A percentile compares a stretch with the other conserved stretches of the same genome.
phyloP scores from a whole-genome alignment of 2,888 invertebrate genomes.

The Ormyrus rosae region DNA sequence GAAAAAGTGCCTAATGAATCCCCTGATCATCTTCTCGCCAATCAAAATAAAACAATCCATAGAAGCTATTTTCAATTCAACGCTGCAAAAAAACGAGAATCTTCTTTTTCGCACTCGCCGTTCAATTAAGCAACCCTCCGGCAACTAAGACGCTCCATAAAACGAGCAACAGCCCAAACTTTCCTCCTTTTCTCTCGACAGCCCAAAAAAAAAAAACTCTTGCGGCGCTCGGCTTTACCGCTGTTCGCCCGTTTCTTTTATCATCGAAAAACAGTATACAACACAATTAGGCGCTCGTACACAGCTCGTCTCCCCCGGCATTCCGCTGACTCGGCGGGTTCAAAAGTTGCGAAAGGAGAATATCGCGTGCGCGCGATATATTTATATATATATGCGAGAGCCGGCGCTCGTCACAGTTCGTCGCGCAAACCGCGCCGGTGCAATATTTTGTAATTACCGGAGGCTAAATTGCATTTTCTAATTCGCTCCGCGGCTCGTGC shows the following conservation, averaged over 20 bases:
- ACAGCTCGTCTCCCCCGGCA: conserved; percentile 6
- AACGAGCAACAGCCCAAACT: no score
- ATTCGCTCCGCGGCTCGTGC: background rate
- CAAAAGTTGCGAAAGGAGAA: conserved; percentile 41
- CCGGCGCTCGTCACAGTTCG: background rate
- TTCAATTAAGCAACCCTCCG: no score
- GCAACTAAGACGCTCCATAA: no score
- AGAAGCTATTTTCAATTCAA: no score
- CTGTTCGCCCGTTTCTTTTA: background rate
- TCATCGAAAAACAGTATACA: conserved; percentile 3
- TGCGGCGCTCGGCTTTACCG: no score
- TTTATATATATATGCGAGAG: background rate
- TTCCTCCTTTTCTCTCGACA: no score
- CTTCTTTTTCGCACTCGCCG: no score
- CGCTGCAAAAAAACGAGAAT: no score
- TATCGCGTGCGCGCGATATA: conserved; percentile 13
- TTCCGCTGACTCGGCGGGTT: conserved; percentile 43
- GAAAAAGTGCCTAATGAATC: no score
- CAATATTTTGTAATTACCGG: conserved; percentile 42
- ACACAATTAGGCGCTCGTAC: conserved; percentile 12
- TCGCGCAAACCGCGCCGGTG: background rate
- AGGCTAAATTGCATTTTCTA: conserved; percentile 43
- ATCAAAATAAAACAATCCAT: no score
- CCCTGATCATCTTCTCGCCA: no score
- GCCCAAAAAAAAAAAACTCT: no score